These are phyloP conservation scores for Lacanobia oleracea DNA, from an alignment of 2,888 invertebrate genomes.

Conservation along the genomic window DNA sequence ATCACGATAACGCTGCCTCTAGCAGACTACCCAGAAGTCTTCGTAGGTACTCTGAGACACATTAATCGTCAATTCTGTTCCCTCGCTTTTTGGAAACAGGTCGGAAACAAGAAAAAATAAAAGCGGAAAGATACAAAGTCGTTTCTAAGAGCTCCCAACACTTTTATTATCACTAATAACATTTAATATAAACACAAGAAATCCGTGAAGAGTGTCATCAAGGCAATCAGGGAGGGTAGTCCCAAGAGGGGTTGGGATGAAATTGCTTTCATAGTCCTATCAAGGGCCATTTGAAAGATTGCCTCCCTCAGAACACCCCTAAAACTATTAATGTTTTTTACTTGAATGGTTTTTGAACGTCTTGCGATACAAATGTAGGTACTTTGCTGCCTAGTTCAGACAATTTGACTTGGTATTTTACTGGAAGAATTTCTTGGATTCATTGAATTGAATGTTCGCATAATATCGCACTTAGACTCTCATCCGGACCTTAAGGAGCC, in stretches of 20 bases:
- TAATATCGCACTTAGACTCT: neutral
- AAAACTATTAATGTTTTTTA: constrained; percentile 50
- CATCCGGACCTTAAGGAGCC: neutral
- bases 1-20: neutral
- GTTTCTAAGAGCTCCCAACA: constrained; percentile 15
- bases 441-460: neutral
- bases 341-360: constrained; percentile 38
- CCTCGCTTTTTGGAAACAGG: constrained; percentile 4
- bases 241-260: constrained; percentile 44
- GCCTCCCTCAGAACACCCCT: constrained; percentile 37
- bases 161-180: constrained; percentile 36
- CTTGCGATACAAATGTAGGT: constrained; percentile 33
- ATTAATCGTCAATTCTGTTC: neutral
- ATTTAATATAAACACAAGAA: constrained; percentile 51
- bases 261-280: constrained; percentile 59
- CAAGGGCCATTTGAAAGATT: constrained; percentile 63
- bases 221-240: constrained; percentile 32
- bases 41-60: neutral
- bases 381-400: neutral
- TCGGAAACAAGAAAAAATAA: constrained; percentile 11
- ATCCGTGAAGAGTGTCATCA: constrained; percentile 44
- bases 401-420: neutral
- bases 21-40: neutral
- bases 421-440: neutral
- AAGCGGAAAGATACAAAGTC: constrained; percentile 23